Base-by-base conservation (phyloP, 2,113 vertebrate genomes). In the Myotis brandtii region DNA sequence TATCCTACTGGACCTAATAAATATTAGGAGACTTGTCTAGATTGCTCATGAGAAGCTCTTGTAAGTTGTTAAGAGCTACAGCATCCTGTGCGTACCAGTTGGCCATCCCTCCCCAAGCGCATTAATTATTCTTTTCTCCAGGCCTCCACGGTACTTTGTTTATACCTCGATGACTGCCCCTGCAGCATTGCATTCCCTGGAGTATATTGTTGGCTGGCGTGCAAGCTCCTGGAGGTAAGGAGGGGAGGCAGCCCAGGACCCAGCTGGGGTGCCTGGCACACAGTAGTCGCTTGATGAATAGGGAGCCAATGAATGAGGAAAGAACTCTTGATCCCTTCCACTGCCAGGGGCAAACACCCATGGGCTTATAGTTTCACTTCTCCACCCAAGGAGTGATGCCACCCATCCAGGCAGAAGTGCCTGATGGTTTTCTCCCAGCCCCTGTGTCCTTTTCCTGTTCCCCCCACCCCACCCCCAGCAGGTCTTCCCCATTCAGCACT, bases 131-230 rank as follows among this genome's bases (percentile, higher is more conserved):
- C 18, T 2, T 66, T 64, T 62, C 32, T 59, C 64, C 5, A 66
- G 75, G 25, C 6, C 1, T 52, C 9, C 46, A 66, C 1, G 5
- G 0, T 23, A 16, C 40, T 30, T 54, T 20, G 10, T n/a, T 82
- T 83, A 13, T 0, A 14, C 11, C 23, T 34, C 9, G 48, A 0
- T 16, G 20, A 9, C 0, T 3, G 30, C 12, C 5, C 43, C 34
- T n/a, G n/a, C 4, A 70, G 13, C 37, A 14, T 30, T 43, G 32
- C 4, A 1, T 40, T 21, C 30, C 76, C 4, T 17, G 18, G 10
- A 10, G 32, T 89, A 4, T 30, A 4, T 17, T 34, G 6, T 32
- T 67, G 30, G 23, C 27, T 92, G 52, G 2, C 3, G 3, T 59
- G 59, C 6, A 9, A 40, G 81, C 13, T 66, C 27, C 40, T 8